These are phyloP conservation scores for Celastrina argiolus DNA, from an alignment of 2,888 invertebrate genomes.

Conservation along the genomic window DNA sequence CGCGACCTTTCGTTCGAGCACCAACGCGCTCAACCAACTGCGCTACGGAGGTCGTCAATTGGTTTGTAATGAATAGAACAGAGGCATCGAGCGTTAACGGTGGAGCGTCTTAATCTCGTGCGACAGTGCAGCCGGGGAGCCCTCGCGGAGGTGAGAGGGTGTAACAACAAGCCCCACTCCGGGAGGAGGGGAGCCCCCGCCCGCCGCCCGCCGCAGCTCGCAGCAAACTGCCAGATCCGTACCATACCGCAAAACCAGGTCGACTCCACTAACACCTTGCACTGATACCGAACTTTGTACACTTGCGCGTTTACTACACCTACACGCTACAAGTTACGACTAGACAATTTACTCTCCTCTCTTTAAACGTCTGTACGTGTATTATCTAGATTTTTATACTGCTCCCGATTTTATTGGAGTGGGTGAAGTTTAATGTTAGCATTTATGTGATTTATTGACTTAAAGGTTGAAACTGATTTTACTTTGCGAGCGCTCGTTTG, in stretches of 20 bases:
- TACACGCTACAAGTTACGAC: not conserved
- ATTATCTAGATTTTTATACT: slow-evolving; percentile 9
- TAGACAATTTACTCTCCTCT: not conserved
- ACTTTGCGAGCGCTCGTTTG: not conserved
- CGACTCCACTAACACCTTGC: slow-evolving; percentile 60
- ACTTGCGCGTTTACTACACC: slow-evolving; percentile 14
- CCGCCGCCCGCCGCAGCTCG: slow-evolving; percentile 40
- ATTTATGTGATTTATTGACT: slow-evolving; percentile 4
- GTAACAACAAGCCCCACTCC: slow-evolving; percentile 69
- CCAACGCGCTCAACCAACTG: too few species aligned
- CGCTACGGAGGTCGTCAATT: too few species aligned
- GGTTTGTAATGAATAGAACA: slow-evolving; percentile 55
- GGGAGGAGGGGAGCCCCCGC: slow-evolving; percentile 36
- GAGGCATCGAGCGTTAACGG: slow-evolving; percentile 54
- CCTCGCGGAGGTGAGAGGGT: slow-evolving; percentile 73
- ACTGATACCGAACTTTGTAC: slow-evolving; percentile 46
- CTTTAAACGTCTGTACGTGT: slow-evolving; percentile 1
- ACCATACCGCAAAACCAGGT: slow-evolving; percentile 66
- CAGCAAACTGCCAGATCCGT: slow-evolving; percentile 67
- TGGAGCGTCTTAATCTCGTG: slow-evolving; percentile 70
- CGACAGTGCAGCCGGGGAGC: slow-evolving; percentile 65
- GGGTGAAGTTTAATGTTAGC: slow-evolving; percentile 1
- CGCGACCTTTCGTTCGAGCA: too few species aligned
- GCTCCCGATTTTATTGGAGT: not conserved
- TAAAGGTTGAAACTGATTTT: slow-evolving; percentile 4